Conservation (phyloP, 2,888 invertebrate genomes). For the Alitta virens region DNA sequence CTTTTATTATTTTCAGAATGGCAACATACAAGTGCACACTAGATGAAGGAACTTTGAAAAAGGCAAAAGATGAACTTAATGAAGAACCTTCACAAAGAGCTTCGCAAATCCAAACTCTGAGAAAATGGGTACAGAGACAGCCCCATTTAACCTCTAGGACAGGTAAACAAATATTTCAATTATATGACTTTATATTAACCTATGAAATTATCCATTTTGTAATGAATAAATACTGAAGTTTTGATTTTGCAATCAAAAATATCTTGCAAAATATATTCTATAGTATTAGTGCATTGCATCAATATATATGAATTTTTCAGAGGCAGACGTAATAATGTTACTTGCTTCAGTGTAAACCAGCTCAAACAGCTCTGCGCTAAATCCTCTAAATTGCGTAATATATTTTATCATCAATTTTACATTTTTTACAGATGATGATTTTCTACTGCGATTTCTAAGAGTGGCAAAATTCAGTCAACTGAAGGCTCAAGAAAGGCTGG, state of each 20-base stretch:
- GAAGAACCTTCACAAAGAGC: slow-evolving; percentile 17
- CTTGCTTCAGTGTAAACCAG: too few species aligned
- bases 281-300: too few species aligned
- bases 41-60: slow-evolving; percentile 14
- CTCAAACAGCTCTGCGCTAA: too few species aligned
- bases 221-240: too few species aligned
- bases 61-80: slow-evolving; percentile 22
- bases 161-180: slow-evolving; percentile 15
- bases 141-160: slow-evolving; percentile 17
- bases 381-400: neutral
- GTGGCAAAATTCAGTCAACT: slow-evolving; percentile 17
- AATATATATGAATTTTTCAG: too few species aligned
- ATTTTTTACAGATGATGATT: slow-evolving; percentile 6
- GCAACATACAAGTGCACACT: slow-evolving; percentile 7
- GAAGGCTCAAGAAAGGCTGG: slow-evolving; percentile 11
- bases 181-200: too few species aligned
- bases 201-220: too few species aligned
- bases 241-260: too few species aligned
- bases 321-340: too few species aligned
- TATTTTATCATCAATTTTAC: neutral
- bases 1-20: too few species aligned
- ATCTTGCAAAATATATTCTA: too few species aligned
- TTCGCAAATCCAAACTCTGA: slow-evolving; percentile 12
- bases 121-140: slow-evolving; percentile 17
- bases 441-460: slow-evolving; percentile 13